Percentiles rank a stretch among this genome's conserved stretches.
Conservation (phyloP, 2,113 vertebrate genomes). For the Ramphastos sulfuratus region DNA sequence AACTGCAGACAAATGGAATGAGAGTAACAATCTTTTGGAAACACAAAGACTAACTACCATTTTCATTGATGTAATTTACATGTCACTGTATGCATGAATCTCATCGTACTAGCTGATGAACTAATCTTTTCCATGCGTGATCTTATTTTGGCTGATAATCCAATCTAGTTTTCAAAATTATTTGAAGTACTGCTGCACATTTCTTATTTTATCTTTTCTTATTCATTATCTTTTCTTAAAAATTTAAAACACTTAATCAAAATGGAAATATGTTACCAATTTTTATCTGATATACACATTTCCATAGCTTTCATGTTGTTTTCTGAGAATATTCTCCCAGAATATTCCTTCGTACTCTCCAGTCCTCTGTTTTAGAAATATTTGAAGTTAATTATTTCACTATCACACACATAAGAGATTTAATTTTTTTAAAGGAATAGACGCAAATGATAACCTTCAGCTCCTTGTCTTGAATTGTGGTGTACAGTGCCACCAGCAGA, state of each 20-base stretch:
- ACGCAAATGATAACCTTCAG: neutral
- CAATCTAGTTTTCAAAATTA: neutral
- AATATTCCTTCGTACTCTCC: neutral
- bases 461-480: neutral
- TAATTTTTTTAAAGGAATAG: neutral
- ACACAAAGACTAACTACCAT: neutral
- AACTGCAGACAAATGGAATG: neutral
- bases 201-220: neutral
- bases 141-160: neutral
- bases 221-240: neutral
- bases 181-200: neutral
- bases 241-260: neutral
- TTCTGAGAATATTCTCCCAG: neutral
- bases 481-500: neutral
- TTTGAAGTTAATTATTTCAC: neutral
- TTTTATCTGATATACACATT: neutral
- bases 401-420: neutral
- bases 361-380: neutral
- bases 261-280: neutral
- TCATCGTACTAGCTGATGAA: neutral
- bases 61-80: neutral
- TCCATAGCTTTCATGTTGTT: neutral
- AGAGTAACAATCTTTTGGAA: neutral
- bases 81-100: neutral
- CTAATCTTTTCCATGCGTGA: neutral